phyloP scores from a whole-genome alignment of 2,888 invertebrate species.

The Eupithecia pulchellata region DNA sequence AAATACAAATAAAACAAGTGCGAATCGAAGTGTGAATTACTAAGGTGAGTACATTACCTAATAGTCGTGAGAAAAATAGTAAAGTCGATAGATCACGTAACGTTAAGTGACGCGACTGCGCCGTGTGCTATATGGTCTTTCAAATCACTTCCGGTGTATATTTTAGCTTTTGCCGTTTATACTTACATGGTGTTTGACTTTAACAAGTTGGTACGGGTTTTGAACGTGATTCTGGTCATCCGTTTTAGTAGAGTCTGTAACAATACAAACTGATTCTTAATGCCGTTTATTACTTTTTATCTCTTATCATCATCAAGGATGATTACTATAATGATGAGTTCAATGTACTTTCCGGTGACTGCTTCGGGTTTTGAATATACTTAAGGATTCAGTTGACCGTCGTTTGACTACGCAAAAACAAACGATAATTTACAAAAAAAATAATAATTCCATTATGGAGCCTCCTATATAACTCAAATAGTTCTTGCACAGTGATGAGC shows the following conservation, averaged over 20 bases:
- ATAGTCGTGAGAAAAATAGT: slow-evolving; percentile 63
- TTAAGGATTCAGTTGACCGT: background rate
- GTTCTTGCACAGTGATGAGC: background rate
- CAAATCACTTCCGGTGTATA: slow-evolving; percentile 45
- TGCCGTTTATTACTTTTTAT: background rate
- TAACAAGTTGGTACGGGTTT: background rate
- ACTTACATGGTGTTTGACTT: slow-evolving; percentile 4
- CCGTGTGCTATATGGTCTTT: slow-evolving; percentile 50
- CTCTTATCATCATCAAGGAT: background rate
- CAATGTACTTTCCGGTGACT: background rate
- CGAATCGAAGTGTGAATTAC: slow-evolving; percentile 43
- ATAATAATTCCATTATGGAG: background rate
- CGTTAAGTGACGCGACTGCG: slow-evolving; percentile 42
- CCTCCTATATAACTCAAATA: background rate
- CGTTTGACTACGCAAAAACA: background rate
- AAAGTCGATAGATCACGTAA: slow-evolving; percentile 57
- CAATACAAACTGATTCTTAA: background rate
- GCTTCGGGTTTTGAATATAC: background rate
- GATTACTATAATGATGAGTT: background rate
- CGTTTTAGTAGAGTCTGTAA: background rate
- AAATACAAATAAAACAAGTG: slow-evolving; percentile 38
- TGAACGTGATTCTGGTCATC: background rate
- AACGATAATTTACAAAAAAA: background rate
- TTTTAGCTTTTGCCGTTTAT: slow-evolving; percentile 21
- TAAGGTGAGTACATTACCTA: slow-evolving; percentile 52